Percentiles rank a stretch among this genome's conserved stretches.
Evolutionary conservation across 53 echinoderm and acorn worm genomes (phyloP).

Genomic region (Crossaster papposus): DNA sequence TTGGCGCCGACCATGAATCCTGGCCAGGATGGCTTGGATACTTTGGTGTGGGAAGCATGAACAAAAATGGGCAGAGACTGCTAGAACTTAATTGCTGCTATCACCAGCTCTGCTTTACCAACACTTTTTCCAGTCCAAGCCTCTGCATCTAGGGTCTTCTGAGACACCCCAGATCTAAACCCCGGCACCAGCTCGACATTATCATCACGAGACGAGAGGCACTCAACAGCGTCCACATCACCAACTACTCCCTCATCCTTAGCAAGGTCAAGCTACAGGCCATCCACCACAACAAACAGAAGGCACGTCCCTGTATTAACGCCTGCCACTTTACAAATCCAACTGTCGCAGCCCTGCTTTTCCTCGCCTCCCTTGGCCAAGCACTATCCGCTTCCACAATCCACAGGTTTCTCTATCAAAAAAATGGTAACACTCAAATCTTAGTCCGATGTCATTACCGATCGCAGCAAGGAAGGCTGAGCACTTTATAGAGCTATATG

Average conservation of each 20-base stretch:
- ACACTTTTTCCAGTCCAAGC: conserved; percentile 50
- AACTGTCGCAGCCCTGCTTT: not conserved
- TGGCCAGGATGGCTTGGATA: conserved; percentile 28
- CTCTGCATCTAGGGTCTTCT: conserved; percentile 25
- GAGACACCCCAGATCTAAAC: conserved; percentile 55
- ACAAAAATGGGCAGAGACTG: conserved; percentile 49
- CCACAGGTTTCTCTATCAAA: conserved; percentile 6
- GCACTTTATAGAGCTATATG: conserved; percentile 37
- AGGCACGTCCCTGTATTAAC: conserved; percentile 31
- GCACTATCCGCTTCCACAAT: conserved; percentile 16
- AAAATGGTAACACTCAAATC: conserved; percentile 51
- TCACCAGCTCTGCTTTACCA: conserved; percentile 58
- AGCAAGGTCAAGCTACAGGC: conserved; percentile 53
- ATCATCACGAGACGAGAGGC: conserved; percentile 15
- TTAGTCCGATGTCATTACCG: conserved; percentile 24
- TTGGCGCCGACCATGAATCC: conserved; percentile 21
- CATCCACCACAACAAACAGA: conserved; percentile 47
- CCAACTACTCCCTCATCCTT: conserved; percentile 57
- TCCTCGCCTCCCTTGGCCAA: conserved; percentile 20
- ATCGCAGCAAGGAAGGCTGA: conserved; percentile 24
- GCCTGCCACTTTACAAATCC: conserved; percentile 13
- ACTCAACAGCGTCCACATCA: conserved; percentile 17
- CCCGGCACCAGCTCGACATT: conserved; percentile 48
- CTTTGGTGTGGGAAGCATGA: conserved; percentile 41
- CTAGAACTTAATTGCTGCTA: conserved; percentile 46